Base-by-base conservation (phyloP, 1,140 invertebrate genomes). In the Solenopsis invicta region DNA sequence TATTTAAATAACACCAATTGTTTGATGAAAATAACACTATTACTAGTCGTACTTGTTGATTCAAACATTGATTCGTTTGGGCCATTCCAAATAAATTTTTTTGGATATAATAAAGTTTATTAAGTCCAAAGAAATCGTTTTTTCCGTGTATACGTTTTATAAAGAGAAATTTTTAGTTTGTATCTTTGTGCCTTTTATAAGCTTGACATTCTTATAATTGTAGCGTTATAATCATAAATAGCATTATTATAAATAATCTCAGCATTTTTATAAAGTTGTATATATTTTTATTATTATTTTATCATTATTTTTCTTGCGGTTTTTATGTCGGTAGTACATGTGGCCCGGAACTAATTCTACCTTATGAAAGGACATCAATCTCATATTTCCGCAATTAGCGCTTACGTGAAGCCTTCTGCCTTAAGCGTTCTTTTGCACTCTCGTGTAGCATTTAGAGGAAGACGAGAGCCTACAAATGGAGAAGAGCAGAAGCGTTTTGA, bases 361-460 rank as follows among this genome's bases (percentile, higher is more conserved):
- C 10, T 71, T 5, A n/a, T 71, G 16, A 71, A 41, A 71, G 50
- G 21, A n/a, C 2, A 56, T 56, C 71, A 71, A 41, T n/a, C 13
- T 81, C 37, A 59, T 45, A 45, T 71, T 81, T 75, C 18, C 18
- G 54, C 24, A 75, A 84, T 75, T 4, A 10, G 9, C 61, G 24
- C n/a, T 45, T 50, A 16, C 13, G 34, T 69, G 13, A 52, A 74
- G 29, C 21, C 48, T 41, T 69, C 48, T 37, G 48, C 41, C 12
- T 59, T 48, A 61, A 61, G 54, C 74, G 41, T 29, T 50, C 8
- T 74, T 74, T 50, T 12, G 41, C 69, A 50, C 74, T 45, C 69
- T 62, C 71, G 50, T 61, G 69, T 61, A 61, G 45, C 54, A 84
- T 84, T 84, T 84, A 61, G 54, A 84, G 67, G 61, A 56, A 74